Evolutionary conservation across 2,888 invertebrate genomes (phyloP).

Genomic region (Ichneumoninae sp.): DNA sequence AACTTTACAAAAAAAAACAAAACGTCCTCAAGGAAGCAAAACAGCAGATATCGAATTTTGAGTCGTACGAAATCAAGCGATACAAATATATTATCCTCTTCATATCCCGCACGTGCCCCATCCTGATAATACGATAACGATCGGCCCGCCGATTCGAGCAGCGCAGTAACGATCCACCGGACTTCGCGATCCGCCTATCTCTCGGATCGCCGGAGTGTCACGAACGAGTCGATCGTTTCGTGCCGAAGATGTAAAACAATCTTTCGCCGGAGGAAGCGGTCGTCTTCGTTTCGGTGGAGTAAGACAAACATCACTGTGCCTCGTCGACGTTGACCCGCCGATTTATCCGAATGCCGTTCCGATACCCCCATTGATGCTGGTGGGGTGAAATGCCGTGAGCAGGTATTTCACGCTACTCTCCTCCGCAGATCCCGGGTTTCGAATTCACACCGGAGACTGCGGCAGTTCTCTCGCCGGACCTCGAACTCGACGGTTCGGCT

Average conservation of each 20-base stretch:
- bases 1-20: neutral
- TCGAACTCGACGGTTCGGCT: slow-evolving; percentile 52
- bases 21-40: neutral
- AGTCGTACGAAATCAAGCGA: neutral
- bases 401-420: slow-evolving; percentile 38
- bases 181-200: neutral
- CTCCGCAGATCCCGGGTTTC: slow-evolving; percentile 54
- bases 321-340: neutral
- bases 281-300: neutral
- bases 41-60: neutral
- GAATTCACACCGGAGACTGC: slow-evolving; percentile 20
- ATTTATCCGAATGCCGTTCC: neutral
- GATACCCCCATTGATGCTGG: slow-evolving; percentile 14
- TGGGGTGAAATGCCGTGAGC: slow-evolving; percentile 34
- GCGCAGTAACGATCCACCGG: neutral
- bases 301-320: neutral
- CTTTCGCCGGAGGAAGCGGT: neutral
- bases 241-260: neutral
- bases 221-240: neutral
- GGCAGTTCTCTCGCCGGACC: slow-evolving; percentile 56
- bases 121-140: neutral
- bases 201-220: neutral
- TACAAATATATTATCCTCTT: neutral
- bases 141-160: neutral
- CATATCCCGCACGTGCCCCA: neutral